Conservation (phyloP, 1,140 invertebrate species). For the Lucilia sericata region DNA sequence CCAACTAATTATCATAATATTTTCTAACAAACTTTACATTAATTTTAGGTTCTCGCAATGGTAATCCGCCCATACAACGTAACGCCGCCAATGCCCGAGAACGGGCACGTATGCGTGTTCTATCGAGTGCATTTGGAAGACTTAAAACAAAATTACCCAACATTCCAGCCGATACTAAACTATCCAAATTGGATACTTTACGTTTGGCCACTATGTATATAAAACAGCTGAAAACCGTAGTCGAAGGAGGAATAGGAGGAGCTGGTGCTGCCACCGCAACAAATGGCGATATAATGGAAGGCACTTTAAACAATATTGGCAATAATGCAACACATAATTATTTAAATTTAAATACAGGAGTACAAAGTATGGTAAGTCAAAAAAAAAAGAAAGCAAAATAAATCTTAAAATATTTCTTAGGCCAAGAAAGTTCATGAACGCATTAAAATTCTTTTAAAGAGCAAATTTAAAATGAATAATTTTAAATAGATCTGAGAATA, state of each 20-base stretch:
- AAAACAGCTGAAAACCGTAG: slow-evolving; percentile 78
- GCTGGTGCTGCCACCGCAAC: background rate
- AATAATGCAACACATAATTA: slow-evolving; percentile 28
- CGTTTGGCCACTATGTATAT: slow-evolving; percentile 92
- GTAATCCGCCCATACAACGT: slow-evolving; percentile 76
- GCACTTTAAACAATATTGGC: background rate
- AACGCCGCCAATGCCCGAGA: slow-evolving; percentile 95
- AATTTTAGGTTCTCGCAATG: slow-evolving; percentile 61
- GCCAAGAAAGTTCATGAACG: slow-evolving; percentile 26
- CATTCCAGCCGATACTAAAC: slow-evolving; percentile 93
- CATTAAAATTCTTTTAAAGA: background rate
- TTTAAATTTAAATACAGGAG: slow-evolving; percentile 37
- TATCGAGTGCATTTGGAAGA: slow-evolving; percentile 91
- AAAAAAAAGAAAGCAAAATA: background rate
- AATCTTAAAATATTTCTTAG: too few species aligned
- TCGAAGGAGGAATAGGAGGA: slow-evolving; percentile 20
- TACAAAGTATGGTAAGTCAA: slow-evolving; percentile 39
- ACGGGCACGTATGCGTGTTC: slow-evolving; percentile 90
- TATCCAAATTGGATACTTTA: slow-evolving; percentile 92
- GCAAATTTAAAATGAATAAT: background rate
- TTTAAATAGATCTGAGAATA: background rate
- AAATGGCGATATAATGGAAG: slow-evolving; percentile 21
- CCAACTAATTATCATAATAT: too few species aligned
- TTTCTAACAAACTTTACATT: too few species aligned
- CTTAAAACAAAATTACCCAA: slow-evolving; percentile 92